Evolutionary conservation across 2,888 invertebrate species (phyloP).

Genomic region (Phania funesta): DNA sequence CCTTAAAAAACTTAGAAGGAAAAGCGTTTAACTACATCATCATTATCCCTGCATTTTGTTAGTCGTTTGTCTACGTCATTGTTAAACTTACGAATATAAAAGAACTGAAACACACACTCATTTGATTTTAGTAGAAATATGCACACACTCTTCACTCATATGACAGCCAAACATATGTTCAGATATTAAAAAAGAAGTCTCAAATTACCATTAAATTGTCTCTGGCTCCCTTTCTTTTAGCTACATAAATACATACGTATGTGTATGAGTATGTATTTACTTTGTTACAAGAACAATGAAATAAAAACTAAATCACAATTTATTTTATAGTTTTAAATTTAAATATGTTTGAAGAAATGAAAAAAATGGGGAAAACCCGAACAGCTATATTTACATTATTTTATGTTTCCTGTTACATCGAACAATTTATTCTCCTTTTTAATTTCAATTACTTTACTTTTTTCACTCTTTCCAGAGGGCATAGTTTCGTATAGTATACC

Average conservation of each 20-base stretch:
- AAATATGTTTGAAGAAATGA: slow-evolving; percentile 1
- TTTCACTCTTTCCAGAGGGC: slow-evolving; percentile 83
- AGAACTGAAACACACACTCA: slow-evolving; percentile 30
- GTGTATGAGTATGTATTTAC: too few relatives aligned
- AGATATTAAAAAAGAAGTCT: slow-evolving; percentile 45
- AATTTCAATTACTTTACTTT: background rate
- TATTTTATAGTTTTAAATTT: slow-evolving; percentile 42
- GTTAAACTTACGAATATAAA: slow-evolving; percentile 8
- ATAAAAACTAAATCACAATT: slow-evolving; percentile 47
- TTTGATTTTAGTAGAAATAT: background rate
- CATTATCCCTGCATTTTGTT: slow-evolving; percentile 69
- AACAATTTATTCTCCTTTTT: slow-evolving; percentile 20
- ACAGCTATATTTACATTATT: slow-evolving; percentile 26
- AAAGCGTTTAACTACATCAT: slow-evolving; percentile 22
- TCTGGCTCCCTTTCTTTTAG: slow-evolving; percentile 15
- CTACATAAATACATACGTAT: too few relatives aligned
- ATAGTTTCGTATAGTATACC: slow-evolving; percentile 90
- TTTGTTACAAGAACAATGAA: background rate
- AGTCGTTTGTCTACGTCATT: slow-evolving; percentile 74
- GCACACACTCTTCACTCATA: background rate
- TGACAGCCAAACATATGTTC: slow-evolving; percentile 58
- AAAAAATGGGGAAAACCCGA: background rate
- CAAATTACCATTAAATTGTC: slow-evolving; percentile 60
- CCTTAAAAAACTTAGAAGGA: slow-evolving; percentile 53
- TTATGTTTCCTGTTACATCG: slow-evolving; percentile 58